Evolutionary conservation across 1,140 invertebrate species (phyloP).

Genomic region (Conopomorpha cramerella): DNA sequence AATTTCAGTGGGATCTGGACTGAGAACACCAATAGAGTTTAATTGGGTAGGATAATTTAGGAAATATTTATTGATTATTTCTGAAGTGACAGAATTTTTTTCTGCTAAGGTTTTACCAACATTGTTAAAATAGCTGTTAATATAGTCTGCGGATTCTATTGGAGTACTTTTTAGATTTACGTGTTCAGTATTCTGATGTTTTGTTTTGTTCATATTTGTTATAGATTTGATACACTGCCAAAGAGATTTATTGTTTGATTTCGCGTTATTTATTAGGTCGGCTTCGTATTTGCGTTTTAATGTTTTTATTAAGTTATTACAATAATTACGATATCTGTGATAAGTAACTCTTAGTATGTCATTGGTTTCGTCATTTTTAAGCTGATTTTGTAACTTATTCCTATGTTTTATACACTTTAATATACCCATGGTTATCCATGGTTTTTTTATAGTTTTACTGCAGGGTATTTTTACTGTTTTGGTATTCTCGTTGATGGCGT

Average conservation of each 20-base stretch:
- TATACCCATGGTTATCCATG: neutral
- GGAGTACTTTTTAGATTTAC: neutral
- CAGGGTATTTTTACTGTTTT: neutral
- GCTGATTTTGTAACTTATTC: neutral
- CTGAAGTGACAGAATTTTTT: neutral
- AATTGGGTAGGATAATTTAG: neutral
- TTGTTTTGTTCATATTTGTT: neutral
- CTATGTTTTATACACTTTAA: constrained; percentile 1
- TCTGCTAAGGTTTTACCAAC: neutral
- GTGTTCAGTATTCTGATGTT: neutral
- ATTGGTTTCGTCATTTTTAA: neutral
- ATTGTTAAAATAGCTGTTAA: neutral
- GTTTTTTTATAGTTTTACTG: neutral
- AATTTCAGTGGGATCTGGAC: constrained; percentile 6
- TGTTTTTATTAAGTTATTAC: constrained; percentile 1
- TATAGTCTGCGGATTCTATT: neutral
- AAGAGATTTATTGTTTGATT: neutral
- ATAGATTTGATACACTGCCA: neutral
- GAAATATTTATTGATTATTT: neutral
- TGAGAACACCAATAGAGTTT: constrained; percentile 7
- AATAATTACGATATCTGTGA: neutral
- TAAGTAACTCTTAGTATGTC: neutral
- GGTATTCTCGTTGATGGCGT: neutral
- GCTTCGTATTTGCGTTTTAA: neutral
- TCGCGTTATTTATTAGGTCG: neutral